A percentile compares a stretch with the other conserved stretches of the same genome.
These are phyloP conservation scores for Eupeodes corollae DNA, from an alignment of 1,140 invertebrate species.

Conservation along the genomic window DNA sequence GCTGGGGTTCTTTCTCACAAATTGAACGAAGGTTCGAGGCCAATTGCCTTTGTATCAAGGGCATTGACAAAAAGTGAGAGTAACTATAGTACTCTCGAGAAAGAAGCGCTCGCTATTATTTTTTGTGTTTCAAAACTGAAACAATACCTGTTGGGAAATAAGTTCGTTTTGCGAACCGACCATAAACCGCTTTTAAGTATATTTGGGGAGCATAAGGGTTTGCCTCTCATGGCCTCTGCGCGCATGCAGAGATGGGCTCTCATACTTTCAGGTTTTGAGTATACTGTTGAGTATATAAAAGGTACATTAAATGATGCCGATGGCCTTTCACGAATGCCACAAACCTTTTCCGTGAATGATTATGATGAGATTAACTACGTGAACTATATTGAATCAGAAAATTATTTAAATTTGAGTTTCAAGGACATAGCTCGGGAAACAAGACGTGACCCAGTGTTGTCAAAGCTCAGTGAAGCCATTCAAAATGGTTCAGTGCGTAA, in stretches of 20 bases:
- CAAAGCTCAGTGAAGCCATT: constrained; percentile 6
- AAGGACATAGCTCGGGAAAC: constrained; percentile 3
- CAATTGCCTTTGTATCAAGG: constrained; percentile 17
- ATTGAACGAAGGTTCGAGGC: constrained; percentile 17
- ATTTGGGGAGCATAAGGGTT: constrained; percentile 29
- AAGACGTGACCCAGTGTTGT: constrained; percentile 5
- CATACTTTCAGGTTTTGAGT: constrained; percentile 25
- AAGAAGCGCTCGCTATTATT: constrained; percentile 29
- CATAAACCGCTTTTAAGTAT: constrained; percentile 40
- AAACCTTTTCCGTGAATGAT: background rate
- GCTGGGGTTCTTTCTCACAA: constrained; percentile 11
- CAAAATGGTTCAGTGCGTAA: constrained; percentile 2
- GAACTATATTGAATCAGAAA: background rate
- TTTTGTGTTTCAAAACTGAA: constrained; percentile 22
- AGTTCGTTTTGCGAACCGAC: constrained; percentile 39
- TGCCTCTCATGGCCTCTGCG: constrained; percentile 19
- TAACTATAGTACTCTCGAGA: constrained; percentile 16
- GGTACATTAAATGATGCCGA: constrained; percentile 13
- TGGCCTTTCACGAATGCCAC: constrained; percentile 10
- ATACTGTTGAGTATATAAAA: constrained; percentile 23
- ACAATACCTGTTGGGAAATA: constrained; percentile 6
- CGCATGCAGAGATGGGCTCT: constrained; percentile 31
- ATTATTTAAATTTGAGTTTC: background rate
- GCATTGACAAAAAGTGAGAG: constrained; percentile 14
- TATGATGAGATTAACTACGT: background rate